Base-by-base conservation (phyloP, 2,888 invertebrate genomes). In the Galeopsomyia nigrocyanea region DNA sequence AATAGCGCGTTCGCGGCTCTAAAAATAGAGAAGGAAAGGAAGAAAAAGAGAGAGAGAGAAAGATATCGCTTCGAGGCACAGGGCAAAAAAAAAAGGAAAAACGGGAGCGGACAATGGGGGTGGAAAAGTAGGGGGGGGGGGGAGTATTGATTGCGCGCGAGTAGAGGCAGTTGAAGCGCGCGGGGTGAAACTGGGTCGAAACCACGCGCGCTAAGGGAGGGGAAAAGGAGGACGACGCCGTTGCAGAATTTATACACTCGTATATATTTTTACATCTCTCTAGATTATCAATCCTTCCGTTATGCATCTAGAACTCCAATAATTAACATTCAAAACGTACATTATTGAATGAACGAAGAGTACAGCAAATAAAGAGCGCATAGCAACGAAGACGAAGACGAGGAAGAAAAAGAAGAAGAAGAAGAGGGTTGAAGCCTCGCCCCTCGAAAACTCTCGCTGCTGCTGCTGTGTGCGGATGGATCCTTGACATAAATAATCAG, bases 401-500 rank as follows among this genome's bases (percentile, higher is more conserved):
- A 3, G 13, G 39, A n/a, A n/a, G n/a, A n/a, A n/a, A n/a, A n/a
- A n/a, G n/a, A n/a, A n/a, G n/a, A 31, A 3, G 31, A 31, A 7
- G 31, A 31, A 31, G 7, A 31, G 39, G 7, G 39, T 10, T 3
- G 26, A 26, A 39, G 39, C 39, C 66, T 63, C 68, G 75, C 74
- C 75, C 75, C 67, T 69, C 68, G 73, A 65, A 67, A 61, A 69
- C 71, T 66, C 71, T 67, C 68, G 77, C 75, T 74, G 75, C 78
- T 77, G 78, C 75, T 75, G 39, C 7, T 78, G 78, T 71, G 73
- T 72, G 77, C 72, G 76, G 76, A 78, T 79, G 80, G 80, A 84
- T 84, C 84, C 84, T 84, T 84, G 84, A 84, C 84, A 83, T 84
- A 83, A 84, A 84, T 84, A 84, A 84, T 84, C 84, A 83, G 83